phyloP scores from a whole-genome alignment of 2,797 vertebrate species.

The Diplodus puntazzo region DNA sequence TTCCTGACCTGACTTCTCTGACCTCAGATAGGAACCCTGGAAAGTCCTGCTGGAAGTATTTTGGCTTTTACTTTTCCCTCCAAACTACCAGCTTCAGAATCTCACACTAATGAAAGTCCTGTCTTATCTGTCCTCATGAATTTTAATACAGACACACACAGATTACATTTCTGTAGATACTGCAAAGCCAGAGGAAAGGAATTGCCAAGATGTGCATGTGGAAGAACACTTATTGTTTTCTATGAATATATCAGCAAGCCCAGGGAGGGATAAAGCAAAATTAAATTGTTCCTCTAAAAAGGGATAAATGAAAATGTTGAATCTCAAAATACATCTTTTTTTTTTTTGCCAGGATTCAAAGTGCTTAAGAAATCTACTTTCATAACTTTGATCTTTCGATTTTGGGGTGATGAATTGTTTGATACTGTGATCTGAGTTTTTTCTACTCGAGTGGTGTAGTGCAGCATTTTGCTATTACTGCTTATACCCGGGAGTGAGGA shows the following conservation, averaged over 20 bases:
- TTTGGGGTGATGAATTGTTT: constrained; percentile 46
- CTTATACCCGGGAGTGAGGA: neutral
- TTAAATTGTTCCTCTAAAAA: constrained; percentile 63
- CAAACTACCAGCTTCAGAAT: constrained; percentile 56
- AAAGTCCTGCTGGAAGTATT: constrained; percentile 58
- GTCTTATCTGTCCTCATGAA: constrained; percentile 80
- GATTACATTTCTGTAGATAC: constrained; percentile 80
- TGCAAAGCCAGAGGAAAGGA: constrained; percentile 67
- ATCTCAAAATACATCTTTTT: constrained; percentile 58
- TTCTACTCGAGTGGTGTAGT: neutral
- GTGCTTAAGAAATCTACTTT: constrained; percentile 41
- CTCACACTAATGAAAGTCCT: constrained; percentile 65
- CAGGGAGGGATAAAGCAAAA: constrained; percentile 54
- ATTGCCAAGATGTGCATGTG: constrained; percentile 64
- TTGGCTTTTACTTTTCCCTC: constrained; percentile 44
- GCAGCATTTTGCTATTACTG: constrained; percentile 8
- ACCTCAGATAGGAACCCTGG: constrained; percentile 42
- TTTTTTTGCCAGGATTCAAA: constrained; percentile 41
- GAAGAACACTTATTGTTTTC: constrained; percentile 78
- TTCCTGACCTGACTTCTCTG: constrained; percentile 28
- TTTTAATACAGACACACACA: constrained; percentile 77
- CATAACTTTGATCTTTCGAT: constrained; percentile 43
- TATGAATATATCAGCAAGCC: constrained; percentile 80
- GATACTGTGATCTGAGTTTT: constrained; percentile 27
- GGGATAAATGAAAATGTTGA: constrained; percentile 56